Evolutionary conservation across 2,888 invertebrate genomes (phyloP).

Genomic region (Spilosoma lubricipeda): DNA sequence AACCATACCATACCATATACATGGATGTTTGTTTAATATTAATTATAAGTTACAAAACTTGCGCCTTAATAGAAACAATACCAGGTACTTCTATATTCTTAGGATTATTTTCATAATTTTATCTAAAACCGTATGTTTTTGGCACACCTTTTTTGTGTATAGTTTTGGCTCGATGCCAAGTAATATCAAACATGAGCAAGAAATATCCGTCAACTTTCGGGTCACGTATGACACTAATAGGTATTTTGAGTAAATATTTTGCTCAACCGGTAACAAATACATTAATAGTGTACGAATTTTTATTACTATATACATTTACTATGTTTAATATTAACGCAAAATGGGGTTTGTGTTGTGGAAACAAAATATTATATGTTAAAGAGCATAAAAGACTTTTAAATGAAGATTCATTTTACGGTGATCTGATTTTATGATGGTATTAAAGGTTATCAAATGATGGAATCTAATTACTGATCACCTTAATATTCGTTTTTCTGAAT

Average conservation of each 20-base stretch:
- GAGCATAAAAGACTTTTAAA: too few relatives aligned
- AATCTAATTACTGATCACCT: background rate
- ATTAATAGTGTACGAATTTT: background rate
- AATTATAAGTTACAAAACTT: background rate
- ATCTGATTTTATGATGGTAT: too few relatives aligned
- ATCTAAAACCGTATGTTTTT: conserved; percentile 14
- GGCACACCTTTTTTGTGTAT: conserved; percentile 29
- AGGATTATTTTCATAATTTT: background rate
- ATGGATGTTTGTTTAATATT: too few relatives aligned
- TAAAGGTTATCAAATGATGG: background rate
- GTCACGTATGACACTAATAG: conserved; percentile 29
- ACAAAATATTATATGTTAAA: background rate
- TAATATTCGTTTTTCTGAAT: background rate
- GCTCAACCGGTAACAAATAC: background rate
- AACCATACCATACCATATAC: too few relatives aligned
- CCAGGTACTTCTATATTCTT: background rate
- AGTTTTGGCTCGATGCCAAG: conserved; percentile 42
- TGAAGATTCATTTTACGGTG: background rate
- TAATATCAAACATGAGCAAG: conserved; percentile 43
- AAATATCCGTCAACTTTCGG: conserved; percentile 34
- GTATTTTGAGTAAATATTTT: conserved; percentile 10
- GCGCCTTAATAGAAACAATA: background rate
- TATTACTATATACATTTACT: background rate
- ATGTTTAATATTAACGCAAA: background rate
- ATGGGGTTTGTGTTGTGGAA: background rate